Conservation (phyloP, 2,888 invertebrate species). For the Chymomyza caudatula region DNA sequence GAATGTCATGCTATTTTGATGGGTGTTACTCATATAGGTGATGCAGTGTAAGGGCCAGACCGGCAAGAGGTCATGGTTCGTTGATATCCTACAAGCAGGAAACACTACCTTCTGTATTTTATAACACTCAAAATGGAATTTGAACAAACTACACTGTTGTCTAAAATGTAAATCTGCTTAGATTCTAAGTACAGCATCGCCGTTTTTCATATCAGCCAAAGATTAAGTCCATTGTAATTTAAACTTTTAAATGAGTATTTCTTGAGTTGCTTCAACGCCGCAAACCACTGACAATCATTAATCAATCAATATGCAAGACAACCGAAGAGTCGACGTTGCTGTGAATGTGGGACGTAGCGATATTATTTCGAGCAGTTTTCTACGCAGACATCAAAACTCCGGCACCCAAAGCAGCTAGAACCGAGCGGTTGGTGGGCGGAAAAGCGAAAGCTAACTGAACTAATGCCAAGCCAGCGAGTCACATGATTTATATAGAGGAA, state of each 20-base stretch:
- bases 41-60: too few relatives aligned
- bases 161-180: too few relatives aligned
- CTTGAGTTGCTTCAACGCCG: not conserved
- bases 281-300: slow-evolving; percentile 55
- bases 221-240: slow-evolving; percentile 44
- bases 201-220: not conserved
- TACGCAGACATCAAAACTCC: slow-evolving; percentile 37
- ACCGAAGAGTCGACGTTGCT: slow-evolving; percentile 9
- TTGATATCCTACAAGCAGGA: too few relatives aligned
- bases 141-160: too few relatives aligned
- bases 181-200: too few relatives aligned
- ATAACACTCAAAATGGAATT: too few relatives aligned
- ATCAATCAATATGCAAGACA: slow-evolving; percentile 59
- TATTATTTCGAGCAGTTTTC: slow-evolving; percentile 69
- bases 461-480: slow-evolving; percentile 48
- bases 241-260: slow-evolving; percentile 38
- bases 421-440: too few relatives aligned
- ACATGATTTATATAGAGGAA: slow-evolving; percentile 59
- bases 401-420: not conserved
- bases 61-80: too few relatives aligned
- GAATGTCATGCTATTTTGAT: too few relatives aligned
- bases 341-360: slow-evolving; percentile 45
- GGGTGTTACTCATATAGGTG: too few relatives aligned
- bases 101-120: too few relatives aligned
- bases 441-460: slow-evolving; percentile 14